Evolutionary conservation across 2,888 invertebrate genomes (phyloP).

Genomic region (Mystacides longicornis): DNA sequence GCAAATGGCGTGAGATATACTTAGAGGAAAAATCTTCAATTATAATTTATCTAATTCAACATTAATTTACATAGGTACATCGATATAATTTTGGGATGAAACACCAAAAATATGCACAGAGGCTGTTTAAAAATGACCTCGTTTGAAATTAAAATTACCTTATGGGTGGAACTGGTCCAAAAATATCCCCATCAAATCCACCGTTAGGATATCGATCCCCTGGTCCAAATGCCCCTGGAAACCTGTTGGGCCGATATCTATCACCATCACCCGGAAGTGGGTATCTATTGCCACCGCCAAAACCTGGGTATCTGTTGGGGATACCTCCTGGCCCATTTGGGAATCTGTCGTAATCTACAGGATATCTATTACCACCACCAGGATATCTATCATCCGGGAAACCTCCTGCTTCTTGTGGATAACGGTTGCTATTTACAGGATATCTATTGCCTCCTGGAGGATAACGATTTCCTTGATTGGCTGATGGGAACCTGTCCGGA

Average conservation of each 20-base stretch:
- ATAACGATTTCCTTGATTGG: constrained; percentile 13
- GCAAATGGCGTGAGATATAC: too few species aligned
- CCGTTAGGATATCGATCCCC: constrained; percentile 18
- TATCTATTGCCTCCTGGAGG: constrained; percentile 16
- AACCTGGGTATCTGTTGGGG: constrained; percentile 6
- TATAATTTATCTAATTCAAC: too few species aligned
- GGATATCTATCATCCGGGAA: constrained; percentile 6
- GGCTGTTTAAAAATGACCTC: too few species aligned
- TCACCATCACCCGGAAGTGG: neutral
- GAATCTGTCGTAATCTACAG: constrained; percentile 6
- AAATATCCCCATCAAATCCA: constrained; percentile 6
- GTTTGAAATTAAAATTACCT: neutral
- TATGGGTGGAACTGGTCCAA: neutral
- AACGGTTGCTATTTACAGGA: constrained; percentile 6
- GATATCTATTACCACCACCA: constrained; percentile 5
- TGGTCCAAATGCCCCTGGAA: constrained; percentile 6
- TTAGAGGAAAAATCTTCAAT: too few species aligned
- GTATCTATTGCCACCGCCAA: constrained; percentile 7
- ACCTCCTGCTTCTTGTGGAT: constrained; percentile 4
- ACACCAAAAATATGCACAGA: too few species aligned
- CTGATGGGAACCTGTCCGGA: neutral
- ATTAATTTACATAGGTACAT: too few species aligned
- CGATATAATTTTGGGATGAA: too few species aligned
- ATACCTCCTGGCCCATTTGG: neutral
- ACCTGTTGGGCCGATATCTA: neutral